phyloP scores from a whole-genome alignment of 2,113 vertebrate genomes.

The Gallinago undulata region DNA sequence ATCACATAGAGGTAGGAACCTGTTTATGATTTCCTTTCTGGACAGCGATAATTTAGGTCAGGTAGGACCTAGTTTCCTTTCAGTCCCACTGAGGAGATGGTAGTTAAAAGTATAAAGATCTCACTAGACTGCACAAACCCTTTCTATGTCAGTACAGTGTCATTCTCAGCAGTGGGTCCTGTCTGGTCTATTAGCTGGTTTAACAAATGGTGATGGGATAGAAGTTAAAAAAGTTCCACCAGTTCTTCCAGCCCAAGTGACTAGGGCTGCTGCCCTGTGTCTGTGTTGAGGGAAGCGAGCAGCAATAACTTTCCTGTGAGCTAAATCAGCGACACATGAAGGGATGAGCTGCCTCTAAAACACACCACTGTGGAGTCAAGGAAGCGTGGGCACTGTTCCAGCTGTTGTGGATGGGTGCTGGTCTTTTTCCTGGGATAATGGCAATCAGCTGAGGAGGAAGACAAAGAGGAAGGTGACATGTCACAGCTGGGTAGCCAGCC shows the following conservation, averaged over 20 bases:
- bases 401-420: not conserved
- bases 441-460: not conserved
- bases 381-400: not conserved
- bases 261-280: not conserved
- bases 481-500: not conserved
- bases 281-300: not conserved
- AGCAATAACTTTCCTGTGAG: not conserved
- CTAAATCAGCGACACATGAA: not conserved
- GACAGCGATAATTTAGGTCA: not conserved
- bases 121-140: not conserved
- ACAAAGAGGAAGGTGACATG: not conserved
- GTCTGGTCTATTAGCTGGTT: not conserved
- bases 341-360: not conserved
- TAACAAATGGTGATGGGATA: not conserved
- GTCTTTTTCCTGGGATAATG: not conserved
- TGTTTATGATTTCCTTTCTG: not conserved
- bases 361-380: accelerated
- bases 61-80: not conserved
- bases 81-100: not conserved
- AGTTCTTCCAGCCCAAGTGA: not conserved
- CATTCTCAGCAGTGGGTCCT: not conserved
- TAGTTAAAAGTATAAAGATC: not conserved
- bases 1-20: not conserved
- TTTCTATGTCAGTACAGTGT: not conserved
- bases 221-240: not conserved